These are phyloP conservation scores for Panopea generosa DNA, from an alignment of 2,888 invertebrate species.

Conservation along the genomic window DNA sequence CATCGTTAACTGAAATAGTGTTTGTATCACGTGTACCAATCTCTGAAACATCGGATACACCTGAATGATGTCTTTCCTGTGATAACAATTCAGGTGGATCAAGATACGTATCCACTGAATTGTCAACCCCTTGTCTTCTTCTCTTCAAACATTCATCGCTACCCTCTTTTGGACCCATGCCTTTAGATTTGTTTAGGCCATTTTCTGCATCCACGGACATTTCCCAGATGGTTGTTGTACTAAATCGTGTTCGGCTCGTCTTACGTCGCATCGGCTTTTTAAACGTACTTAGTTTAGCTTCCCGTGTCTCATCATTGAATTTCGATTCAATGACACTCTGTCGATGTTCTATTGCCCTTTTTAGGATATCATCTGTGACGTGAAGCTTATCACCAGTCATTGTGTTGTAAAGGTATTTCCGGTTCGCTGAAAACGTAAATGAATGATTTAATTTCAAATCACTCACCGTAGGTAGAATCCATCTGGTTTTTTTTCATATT, in stretches of 20 bases:
- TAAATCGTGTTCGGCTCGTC: conserved; percentile 42
- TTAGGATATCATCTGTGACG: conserved; percentile 44
- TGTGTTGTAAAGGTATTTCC: conserved; percentile 50
- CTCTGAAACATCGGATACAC: background rate
- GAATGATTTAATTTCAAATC: background rate
- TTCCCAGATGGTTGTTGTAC: conserved; percentile 55
- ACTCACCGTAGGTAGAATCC: too few species aligned
- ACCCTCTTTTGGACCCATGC: background rate
- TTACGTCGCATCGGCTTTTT: conserved; percentile 33
- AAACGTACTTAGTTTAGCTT: conserved; percentile 25
- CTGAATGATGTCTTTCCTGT: background rate
- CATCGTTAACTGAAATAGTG: background rate
- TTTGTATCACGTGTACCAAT: background rate
- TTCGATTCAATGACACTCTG: conserved; percentile 23
- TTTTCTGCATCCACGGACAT: conserved; percentile 36
- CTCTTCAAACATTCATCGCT: background rate
- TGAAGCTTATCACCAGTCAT: conserved; percentile 46
- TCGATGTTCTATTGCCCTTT: conserved; percentile 36
- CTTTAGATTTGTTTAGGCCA: background rate
- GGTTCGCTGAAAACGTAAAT: conserved; percentile 46
- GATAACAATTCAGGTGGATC: too few species aligned
- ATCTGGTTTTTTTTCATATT: too few species aligned
- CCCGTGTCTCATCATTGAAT: conserved; percentile 13
- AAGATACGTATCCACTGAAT: too few species aligned
- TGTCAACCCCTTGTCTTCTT: background rate